Conservation (phyloP, 2,797 vertebrate genomes). For the Eulemur coronatus region DNA sequence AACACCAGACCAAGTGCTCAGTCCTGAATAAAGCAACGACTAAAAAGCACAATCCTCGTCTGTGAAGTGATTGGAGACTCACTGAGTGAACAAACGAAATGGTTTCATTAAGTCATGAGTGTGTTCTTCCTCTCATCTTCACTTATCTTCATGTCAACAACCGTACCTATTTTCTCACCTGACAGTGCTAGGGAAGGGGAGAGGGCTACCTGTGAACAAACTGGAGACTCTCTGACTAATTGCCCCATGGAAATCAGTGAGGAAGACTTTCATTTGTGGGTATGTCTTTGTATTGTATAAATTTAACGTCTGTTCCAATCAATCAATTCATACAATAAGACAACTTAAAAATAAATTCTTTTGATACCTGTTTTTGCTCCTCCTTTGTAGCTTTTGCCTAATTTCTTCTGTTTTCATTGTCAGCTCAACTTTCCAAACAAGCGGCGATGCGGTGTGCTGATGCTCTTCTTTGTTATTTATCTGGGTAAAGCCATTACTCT, state of each 20-base stretch:
- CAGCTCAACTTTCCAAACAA: not conserved
- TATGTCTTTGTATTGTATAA: not conserved
- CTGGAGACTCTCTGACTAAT: not conserved
- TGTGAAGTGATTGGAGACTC: not conserved
- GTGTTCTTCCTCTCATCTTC: accelerated
- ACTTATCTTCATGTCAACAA: not conserved
- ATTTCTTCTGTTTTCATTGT: not conserved
- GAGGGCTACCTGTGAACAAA: not conserved
- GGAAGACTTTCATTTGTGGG: not conserved
- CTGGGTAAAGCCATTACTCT: not conserved
- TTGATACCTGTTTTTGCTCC: not conserved
- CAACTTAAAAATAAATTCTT: not conserved
- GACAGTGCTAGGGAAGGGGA: not conserved
- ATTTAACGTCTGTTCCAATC: not conserved
- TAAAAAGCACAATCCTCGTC: not conserved
- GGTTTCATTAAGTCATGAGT: not conserved
- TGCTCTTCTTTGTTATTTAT: not conserved
- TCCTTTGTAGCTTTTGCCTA: not conserved
- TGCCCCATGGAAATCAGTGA: not conserved
- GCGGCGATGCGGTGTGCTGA: not conserved
- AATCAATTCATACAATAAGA: not conserved
- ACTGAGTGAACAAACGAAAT: accelerated
- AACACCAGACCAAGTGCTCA: not conserved
- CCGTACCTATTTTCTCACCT: accelerated
- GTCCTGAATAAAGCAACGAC: not conserved